Percentiles rank a stretch among this genome's conserved stretches.
phyloP scores from a whole-genome alignment of 2,888 invertebrate species.

The Xylocampa areola region DNA sequence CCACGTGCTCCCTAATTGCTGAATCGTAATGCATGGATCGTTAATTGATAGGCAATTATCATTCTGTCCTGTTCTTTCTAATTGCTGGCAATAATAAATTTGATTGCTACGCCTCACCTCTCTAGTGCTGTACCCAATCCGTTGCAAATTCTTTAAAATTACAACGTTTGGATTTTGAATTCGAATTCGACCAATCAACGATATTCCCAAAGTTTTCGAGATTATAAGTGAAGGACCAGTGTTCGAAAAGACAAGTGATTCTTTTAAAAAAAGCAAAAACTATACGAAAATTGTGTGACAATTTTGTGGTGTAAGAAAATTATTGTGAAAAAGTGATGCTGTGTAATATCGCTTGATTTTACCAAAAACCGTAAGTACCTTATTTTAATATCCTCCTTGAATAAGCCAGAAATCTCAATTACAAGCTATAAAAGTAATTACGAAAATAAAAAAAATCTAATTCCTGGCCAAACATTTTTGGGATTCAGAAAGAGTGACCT shows the following conservation, averaged over 20 bases:
- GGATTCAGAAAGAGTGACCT: rapidly evolving
- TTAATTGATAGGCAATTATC: conserved; percentile 82
- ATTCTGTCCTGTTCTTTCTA: conserved; percentile 81
- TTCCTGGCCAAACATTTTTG: background rate
- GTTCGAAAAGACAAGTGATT: conserved; percentile 63
- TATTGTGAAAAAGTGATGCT: conserved; percentile 84
- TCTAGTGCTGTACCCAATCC: conserved; percentile 54
- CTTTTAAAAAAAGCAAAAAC: conserved; percentile 38
- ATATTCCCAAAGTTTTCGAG: conserved; percentile 28
- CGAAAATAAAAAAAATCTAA: background rate
- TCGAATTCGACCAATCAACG: conserved; percentile 49
- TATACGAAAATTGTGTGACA: conserved; percentile 69
- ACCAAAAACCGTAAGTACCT: conserved; percentile 78
- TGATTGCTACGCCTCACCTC: conserved; percentile 66
- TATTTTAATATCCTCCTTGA: background rate
- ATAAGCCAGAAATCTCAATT: background rate
- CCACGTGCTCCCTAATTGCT: conserved; percentile 83
- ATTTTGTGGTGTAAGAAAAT: conserved; percentile 68
- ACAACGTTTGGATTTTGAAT: conserved; percentile 46
- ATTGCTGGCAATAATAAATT: conserved; percentile 76
- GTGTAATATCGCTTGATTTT: conserved; percentile 72
- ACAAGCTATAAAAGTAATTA: background rate
- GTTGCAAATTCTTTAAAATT: conserved; percentile 56
- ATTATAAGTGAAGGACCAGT: conserved; percentile 59
- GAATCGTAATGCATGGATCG: conserved; percentile 77